Evolutionary conservation across 2,797 vertebrate genomes (phyloP).

Genomic region (Lagodon rhomboides): DNA sequence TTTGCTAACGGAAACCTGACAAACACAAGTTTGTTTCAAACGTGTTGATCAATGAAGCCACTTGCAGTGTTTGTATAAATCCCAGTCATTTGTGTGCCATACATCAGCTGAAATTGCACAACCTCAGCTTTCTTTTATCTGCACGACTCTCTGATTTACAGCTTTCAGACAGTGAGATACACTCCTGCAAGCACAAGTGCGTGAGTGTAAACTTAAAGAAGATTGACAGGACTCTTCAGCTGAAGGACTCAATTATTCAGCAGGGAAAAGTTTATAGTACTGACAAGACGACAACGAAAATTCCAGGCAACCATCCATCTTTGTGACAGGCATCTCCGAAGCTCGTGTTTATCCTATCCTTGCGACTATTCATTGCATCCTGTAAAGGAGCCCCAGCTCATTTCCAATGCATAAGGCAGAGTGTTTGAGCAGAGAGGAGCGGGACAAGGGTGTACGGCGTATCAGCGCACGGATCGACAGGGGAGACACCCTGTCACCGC

Average conservation of each 20-base stretch:
- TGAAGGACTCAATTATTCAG: slow-evolving; percentile 72
- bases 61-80: slow-evolving; percentile 4
- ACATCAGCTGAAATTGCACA: slow-evolving; percentile 13
- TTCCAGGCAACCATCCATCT: slow-evolving; percentile 70
- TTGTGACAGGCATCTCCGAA: slow-evolving; percentile 52
- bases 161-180: slow-evolving; percentile 25
- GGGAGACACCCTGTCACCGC: slow-evolving; percentile 78
- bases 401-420: slow-evolving; percentile 70
- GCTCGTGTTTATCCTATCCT: slow-evolving; percentile 63
- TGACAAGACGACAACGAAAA: slow-evolving; percentile 61
- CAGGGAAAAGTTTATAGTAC: slow-evolving; percentile 62
- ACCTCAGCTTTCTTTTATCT: slow-evolving; percentile 29
- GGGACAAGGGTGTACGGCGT: slow-evolving; percentile 63
- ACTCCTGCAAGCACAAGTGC: slow-evolving; percentile 38
- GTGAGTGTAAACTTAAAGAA: slow-evolving; percentile 46
- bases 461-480: slow-evolving; percentile 69
- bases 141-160: slow-evolving; percentile 35
- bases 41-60: not conserved
- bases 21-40: slow-evolving; percentile 1
- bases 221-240: slow-evolving; percentile 56
- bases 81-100: not conserved
- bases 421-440: slow-evolving; percentile 37
- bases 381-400: slow-evolving; percentile 53
- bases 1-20: not conserved
- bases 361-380: slow-evolving; percentile 50